Conservation (phyloP, 1,140 invertebrate species). For the Anadara kagoshimensis region DNA sequence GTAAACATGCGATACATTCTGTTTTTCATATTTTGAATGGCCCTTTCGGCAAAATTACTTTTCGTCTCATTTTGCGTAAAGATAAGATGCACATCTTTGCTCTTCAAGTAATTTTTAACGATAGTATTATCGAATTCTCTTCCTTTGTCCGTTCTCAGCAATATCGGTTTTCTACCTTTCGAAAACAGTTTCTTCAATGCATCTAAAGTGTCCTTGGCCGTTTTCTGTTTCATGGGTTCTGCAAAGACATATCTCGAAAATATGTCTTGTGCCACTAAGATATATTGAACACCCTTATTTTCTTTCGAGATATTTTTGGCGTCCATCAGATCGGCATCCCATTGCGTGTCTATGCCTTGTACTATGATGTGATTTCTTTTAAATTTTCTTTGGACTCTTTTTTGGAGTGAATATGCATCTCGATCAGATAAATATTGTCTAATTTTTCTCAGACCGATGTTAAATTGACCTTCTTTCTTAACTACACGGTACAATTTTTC, state of each 20-base stretch:
- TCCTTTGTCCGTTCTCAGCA: constrained; percentile 21
- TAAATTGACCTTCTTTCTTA: constrained; percentile 7
- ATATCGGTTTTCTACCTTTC: constrained; percentile 1
- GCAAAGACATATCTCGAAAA: constrained; percentile 26
- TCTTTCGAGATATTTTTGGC: constrained; percentile 26
- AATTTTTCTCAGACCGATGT: constrained; percentile 13
- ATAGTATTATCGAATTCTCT: constrained; percentile 8
- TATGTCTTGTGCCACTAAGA: constrained; percentile 22
- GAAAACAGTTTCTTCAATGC: constrained; percentile 11
- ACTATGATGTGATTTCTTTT: constrained; percentile 4
- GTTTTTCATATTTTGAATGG: constrained; percentile 20
- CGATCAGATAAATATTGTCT: constrained; percentile 7
- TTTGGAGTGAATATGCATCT: constrained; percentile 8
- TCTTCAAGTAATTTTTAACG: constrained; percentile 14
- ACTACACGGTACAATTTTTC: constrained; percentile 7
- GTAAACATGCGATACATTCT: constrained; percentile 10
- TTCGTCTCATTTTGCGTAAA: constrained; percentile 29
- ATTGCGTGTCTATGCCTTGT: constrained; percentile 8
- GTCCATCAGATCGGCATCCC: constrained; percentile 25
- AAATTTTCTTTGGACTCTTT: constrained; percentile 5
- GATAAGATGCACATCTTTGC: constrained; percentile 12
- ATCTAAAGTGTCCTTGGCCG: constrained; percentile 3
- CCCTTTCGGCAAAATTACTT: constrained; percentile 13
- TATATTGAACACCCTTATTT: constrained; percentile 26
- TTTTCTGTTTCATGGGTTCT: constrained; percentile 22